Percentiles rank a stretch among this genome's conserved stretches.
These are phyloP conservation scores for Lindbergichthys nudifrons DNA, from an alignment of 2,797 vertebrate genomes.

Conservation along the genomic window DNA sequence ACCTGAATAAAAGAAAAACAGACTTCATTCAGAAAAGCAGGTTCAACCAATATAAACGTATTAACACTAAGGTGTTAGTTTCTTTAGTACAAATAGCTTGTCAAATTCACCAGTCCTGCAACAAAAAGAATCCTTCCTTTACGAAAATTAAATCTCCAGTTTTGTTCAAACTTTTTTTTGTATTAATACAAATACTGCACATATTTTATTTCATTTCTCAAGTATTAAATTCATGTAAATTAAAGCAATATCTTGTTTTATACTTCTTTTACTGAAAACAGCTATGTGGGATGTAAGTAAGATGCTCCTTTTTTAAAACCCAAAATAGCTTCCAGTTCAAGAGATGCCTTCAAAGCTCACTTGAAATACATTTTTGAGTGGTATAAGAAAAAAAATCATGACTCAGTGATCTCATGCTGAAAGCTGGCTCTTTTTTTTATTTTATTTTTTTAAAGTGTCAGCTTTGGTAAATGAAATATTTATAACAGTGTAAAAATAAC, in stretches of 20 bases:
- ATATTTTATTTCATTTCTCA: too few relatives aligned
- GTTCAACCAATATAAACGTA: not conserved
- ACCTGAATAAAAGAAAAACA: conserved; percentile 65
- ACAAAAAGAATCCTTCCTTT: not conserved
- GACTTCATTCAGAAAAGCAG: not conserved
- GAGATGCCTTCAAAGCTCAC: conserved; percentile 1
- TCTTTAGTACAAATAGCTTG: too few relatives aligned
- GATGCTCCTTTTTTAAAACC: not conserved
- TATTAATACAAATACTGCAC: too few relatives aligned
- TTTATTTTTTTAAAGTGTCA: not conserved
- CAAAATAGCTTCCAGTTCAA: conserved; percentile 29
- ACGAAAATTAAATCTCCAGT: not conserved
- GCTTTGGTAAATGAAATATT: conserved; percentile 70
- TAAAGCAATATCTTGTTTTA: not conserved
- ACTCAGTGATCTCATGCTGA: conserved; percentile 40
- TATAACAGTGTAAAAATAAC: conserved; percentile 68
- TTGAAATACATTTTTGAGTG: conserved; percentile 21
- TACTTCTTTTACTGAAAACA: not conserved
- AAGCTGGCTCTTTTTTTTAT: conserved; percentile 43
- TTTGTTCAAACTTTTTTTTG: too few relatives aligned
- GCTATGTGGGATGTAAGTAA: not conserved
- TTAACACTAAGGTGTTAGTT: too few relatives aligned
- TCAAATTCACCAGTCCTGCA: not conserved
- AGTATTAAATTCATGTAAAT: too few relatives aligned
- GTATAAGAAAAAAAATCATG: conserved; percentile 14